A percentile compares a stretch with the other conserved stretches of the same genome.
These are phyloP conservation scores for Hemaris fuciformis DNA, from an alignment of 2,888 invertebrate species.

Conservation along the genomic window DNA sequence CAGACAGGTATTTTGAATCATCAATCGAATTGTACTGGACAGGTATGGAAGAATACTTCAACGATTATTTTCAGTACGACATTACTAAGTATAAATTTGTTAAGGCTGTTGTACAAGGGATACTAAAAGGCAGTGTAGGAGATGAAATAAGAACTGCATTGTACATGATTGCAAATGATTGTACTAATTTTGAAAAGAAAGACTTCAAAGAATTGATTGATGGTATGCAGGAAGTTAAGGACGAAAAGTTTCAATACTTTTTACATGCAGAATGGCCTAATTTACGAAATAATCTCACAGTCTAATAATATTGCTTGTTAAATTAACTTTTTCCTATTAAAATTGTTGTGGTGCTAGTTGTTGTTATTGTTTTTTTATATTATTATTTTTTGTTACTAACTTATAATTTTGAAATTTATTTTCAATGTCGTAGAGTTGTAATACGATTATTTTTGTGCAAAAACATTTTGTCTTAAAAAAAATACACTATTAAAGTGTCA, in stretches of 20 bases:
- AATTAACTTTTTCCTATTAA: neutral
- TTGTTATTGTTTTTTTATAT: too few species aligned
- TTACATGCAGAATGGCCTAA: neutral
- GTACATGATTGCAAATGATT: neutral
- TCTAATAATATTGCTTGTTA: neutral
- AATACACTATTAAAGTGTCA: too few species aligned
- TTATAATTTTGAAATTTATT: too few species aligned
- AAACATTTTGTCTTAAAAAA: too few species aligned
- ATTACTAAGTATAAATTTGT: neutral
- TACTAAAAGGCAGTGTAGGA: neutral
- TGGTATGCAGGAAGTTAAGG: neutral
- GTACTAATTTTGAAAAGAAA: neutral
- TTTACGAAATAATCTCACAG: neutral
- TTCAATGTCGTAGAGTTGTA: too few species aligned
- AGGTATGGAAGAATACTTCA: constrained; percentile 32
- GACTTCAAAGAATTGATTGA: neutral
- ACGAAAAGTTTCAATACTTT: neutral
- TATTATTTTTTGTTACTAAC: too few species aligned
- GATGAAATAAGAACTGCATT: neutral
- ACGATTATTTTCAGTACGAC: neutral
- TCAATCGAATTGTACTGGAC: constrained; percentile 41
- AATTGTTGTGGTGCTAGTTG: too few species aligned
- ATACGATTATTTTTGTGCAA: too few species aligned
- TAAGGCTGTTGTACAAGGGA: constrained; percentile 7
- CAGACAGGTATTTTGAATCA: constrained; percentile 43